Conservation (phyloP, 2,888 invertebrate genomes). For the Drosophila pullipes region DNA sequence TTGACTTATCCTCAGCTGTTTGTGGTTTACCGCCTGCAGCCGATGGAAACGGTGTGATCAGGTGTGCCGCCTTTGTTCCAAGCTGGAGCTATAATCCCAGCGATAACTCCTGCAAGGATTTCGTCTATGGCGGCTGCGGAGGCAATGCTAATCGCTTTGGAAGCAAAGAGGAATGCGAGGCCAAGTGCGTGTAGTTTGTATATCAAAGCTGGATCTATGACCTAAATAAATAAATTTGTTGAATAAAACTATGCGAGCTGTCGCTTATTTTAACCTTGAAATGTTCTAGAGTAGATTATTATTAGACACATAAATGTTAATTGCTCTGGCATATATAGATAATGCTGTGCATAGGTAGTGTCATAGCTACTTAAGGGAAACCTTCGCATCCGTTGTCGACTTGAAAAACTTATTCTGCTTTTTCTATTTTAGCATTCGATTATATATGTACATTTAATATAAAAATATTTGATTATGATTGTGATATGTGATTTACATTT, state of each 20-base stretch:
- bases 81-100: constrained; percentile 34
- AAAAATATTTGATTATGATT: not conserved
- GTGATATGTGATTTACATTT: not conserved
- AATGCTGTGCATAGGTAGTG: not conserved
- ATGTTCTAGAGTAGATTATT: not conserved
- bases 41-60: constrained; percentile 61
- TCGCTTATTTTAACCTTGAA: not conserved
- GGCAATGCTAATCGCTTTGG: constrained; percentile 70
- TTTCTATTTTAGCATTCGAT: not conserved
- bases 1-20: constrained; percentile 17
- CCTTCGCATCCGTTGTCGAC: not conserved
- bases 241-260: not conserved
- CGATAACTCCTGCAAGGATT: constrained; percentile 52
- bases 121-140: constrained; percentile 71
- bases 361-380: no score
- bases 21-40: constrained; percentile 32
- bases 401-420: not conserved
- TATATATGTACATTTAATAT: not conserved
- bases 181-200: constrained; percentile 27
- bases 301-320: not conserved
- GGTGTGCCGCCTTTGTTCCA: constrained; percentile 46
- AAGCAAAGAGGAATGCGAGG: constrained; percentile 44
- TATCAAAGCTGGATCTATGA: not conserved
- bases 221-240: constrained; percentile 14
- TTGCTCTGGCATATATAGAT: not conserved